A percentile compares a stretch with the other conserved stretches of the same genome.
phyloP scores from a whole-genome alignment of 1,140 invertebrate genomes.

The Bombus cullumanus region DNA sequence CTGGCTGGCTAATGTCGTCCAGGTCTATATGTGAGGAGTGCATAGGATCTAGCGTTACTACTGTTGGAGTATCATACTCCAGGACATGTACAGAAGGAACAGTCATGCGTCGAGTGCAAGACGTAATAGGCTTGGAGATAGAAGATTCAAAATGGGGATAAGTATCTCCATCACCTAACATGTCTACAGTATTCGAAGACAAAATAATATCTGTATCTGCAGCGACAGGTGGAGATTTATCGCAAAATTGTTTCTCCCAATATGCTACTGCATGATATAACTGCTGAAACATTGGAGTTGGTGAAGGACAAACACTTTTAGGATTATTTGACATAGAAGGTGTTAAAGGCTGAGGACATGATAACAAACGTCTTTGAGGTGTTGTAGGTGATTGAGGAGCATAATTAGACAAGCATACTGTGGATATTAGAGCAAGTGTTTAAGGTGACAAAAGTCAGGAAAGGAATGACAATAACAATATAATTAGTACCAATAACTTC shows the following conservation, averaged over 20 bases:
- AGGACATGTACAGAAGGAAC: slow-evolving; percentile 76
- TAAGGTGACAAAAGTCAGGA: slow-evolving; percentile 31
- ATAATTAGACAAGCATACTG: slow-evolving; percentile 73
- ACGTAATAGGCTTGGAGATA: slow-evolving; percentile 30
- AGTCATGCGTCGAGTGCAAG: slow-evolving; percentile 72
- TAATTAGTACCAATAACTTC: slow-evolving; percentile 23
- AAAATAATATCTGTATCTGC: slow-evolving; percentile 55
- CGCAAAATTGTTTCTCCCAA: slow-evolving; percentile 80
- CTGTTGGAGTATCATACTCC: slow-evolving; percentile 75
- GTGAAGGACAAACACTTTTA: slow-evolving; percentile 77
- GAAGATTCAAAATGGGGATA: slow-evolving; percentile 39
- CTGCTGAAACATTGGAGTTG: slow-evolving; percentile 84
- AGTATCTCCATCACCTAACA: slow-evolving; percentile 53
- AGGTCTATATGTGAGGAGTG: slow-evolving; percentile 80
- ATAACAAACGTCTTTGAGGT: slow-evolving; percentile 76
- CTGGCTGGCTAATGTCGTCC: slow-evolving; percentile 81
- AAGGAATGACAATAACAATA: slow-evolving; percentile 37
- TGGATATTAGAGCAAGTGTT: slow-evolving; percentile 43
- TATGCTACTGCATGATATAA: slow-evolving; percentile 83
- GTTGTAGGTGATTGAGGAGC: slow-evolving; percentile 73
- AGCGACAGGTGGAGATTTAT: slow-evolving; percentile 69
- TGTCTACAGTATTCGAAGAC: slow-evolving; percentile 45
- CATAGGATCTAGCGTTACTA: slow-evolving; percentile 80
- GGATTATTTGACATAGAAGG: slow-evolving; percentile 41
- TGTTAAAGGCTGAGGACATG: slow-evolving; percentile 71